Base-by-base conservation (phyloP, 2,113 vertebrate species). In the Paratilapia polleni region DNA sequence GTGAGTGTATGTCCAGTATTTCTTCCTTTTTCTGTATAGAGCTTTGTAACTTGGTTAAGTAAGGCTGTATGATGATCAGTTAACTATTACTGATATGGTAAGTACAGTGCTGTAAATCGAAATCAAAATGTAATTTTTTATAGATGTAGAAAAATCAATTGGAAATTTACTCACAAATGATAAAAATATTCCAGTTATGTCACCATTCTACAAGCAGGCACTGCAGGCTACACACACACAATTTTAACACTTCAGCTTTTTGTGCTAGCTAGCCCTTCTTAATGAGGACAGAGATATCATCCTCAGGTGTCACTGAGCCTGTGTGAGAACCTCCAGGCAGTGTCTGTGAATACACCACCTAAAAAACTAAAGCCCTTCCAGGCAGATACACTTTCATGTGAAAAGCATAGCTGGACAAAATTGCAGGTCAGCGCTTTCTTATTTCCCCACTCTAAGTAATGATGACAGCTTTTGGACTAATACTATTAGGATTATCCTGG, bases 251-350 rank as follows among this genome's bases (percentile, higher is more conserved):
- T 49, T 60, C 70, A 86, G 76, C 70, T 60, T 79, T 83, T 43
- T 59, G 66, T 34, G 11, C n/a, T 8, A 31, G 85, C 80, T 15
- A 22, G 8, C 28, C 56, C 61, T 36, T 43, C 24, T 61, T 93
- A 89, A 93, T 86, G 87, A 91, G 87, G 70, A 82, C 52, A 36
- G 20, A 78, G 84, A 76, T 52, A 83, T 83, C 54, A 66, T 81
- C 87, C 5, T 2, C 36, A 82, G 78, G 86, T 85, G 83, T 82
- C 87, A 85, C 38, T 4, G 70, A 77, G 82, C 63, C 52, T 5
- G 4, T 17, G 78, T n/a, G 63, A 79, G 61, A 49, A 49, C 73
- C 81, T 88, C 7, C 38, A 81, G 75, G 70, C 81, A 24, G 49
- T 9, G 2, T 52, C 47, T 52, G 17, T 34, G 62, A 76, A 79